These are phyloP conservation scores for Atractosteus spatula DNA, from an alignment of 2,113 vertebrate species.

Conservation along the genomic window DNA sequence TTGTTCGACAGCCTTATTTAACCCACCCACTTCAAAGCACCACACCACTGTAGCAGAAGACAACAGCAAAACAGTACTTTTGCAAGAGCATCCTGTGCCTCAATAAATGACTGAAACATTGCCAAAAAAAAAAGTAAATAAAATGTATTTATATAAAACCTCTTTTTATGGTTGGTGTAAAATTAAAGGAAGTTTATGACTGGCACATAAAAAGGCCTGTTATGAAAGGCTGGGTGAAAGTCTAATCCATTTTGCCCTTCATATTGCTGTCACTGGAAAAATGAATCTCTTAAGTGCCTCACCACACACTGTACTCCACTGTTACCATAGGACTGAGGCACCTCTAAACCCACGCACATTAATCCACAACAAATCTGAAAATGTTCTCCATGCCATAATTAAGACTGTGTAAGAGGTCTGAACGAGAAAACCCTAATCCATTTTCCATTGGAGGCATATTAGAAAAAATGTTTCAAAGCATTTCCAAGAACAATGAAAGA, in stretches of 20 bases:
- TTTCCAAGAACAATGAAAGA: constrained; percentile 69
- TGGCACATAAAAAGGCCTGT: constrained; percentile 1
- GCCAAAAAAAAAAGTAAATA: background rate
- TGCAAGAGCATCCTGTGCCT: background rate
- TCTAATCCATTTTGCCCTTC: constrained; percentile 27
- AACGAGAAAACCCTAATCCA: constrained; percentile 34
- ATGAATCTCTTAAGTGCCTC: constrained; percentile 13
- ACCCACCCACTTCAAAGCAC: background rate
- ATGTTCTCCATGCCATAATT: constrained; percentile 42
- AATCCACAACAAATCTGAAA: constrained; percentile 39
- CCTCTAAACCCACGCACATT: constrained; percentile 27
- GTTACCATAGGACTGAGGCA: constrained; percentile 17
- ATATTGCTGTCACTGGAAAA: constrained; percentile 11
- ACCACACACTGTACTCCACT: constrained; percentile 27
- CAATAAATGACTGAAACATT: background rate
- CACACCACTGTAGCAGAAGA: background rate
- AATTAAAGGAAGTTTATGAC: constrained; percentile 7
- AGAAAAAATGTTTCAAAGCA: constrained; percentile 64
- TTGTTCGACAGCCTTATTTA: too few relatives aligned
- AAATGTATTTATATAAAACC: background rate
- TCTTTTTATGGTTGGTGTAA: background rate
- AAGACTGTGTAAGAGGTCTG: constrained; percentile 39
- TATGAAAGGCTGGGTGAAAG: background rate
- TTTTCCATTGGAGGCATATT: constrained; percentile 59
- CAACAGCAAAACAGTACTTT: constrained; percentile 1